Percentiles rank a stretch among this genome's conserved stretches.
These are phyloP conservation scores for Hyles vespertilio DNA, from an alignment of 1,140 invertebrate genomes.

Conservation along the genomic window DNA sequence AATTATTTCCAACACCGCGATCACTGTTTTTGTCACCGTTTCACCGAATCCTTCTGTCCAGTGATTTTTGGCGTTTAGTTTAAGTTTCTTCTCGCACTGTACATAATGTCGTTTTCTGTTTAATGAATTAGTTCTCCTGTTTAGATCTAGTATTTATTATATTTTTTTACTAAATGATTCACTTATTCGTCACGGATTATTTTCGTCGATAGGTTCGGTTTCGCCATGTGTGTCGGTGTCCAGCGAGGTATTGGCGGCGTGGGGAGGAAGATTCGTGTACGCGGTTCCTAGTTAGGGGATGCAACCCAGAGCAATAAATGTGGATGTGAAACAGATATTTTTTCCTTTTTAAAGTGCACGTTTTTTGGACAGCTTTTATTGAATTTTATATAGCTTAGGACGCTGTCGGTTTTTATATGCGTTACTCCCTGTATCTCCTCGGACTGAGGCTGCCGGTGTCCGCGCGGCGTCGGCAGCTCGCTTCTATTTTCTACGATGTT, in stretches of 20 bases:
- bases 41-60: not conserved
- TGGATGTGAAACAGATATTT: slow-evolving; percentile 51
- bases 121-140: slow-evolving; percentile 18
- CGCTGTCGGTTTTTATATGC: not conserved
- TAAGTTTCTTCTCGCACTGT: slow-evolving; percentile 6
- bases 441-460: not conserved
- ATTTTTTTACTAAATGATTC: slow-evolving; percentile 23
- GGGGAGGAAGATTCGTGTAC: slow-evolving; percentile 8
- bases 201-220: not conserved
- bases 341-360: not conserved
- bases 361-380: slow-evolving; percentile 10
- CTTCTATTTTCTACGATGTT: not conserved
- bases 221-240: not conserved
- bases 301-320: slow-evolving; percentile 60
- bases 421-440: not conserved
- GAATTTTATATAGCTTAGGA: not conserved
- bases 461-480: not conserved
- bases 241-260: not conserved
- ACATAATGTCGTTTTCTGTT: not conserved
- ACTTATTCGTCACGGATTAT: not conserved
- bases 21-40: slow-evolving; percentile 13
- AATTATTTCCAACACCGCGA: not conserved
- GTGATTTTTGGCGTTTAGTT: not conserved
- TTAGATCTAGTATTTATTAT: slow-evolving; percentile 63
- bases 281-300: slow-evolving; percentile 41